A percentile compares a stretch with the other conserved stretches of the same genome.
Conservation (phyloP, 2,797 vertebrate genomes). For the Molothrus ater region DNA sequence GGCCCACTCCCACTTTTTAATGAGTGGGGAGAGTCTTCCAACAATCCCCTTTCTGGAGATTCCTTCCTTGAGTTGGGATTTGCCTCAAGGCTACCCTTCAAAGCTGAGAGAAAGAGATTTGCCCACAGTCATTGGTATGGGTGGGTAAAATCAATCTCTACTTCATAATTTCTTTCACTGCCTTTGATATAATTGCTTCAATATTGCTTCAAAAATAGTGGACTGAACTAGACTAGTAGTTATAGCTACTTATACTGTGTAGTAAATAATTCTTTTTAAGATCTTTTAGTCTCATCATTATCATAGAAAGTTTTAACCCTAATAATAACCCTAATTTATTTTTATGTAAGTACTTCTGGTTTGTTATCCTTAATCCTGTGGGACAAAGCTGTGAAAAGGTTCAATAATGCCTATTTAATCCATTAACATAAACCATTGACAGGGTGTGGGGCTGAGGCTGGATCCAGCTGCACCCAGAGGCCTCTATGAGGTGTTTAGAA, state of each 20-base stretch:
- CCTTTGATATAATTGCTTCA: background rate
- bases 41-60: background rate
- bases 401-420: background rate
- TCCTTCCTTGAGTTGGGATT: background rate
- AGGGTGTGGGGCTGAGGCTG: background rate
- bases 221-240: background rate
- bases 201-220: background rate
- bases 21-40: background rate
- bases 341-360: background rate
- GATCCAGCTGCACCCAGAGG: background rate
- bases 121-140: background rate
- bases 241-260: background rate
- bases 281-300: background rate
- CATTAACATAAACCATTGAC: background rate
- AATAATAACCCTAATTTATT: background rate
- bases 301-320: background rate
- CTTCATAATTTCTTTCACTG: background rate
- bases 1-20: background rate
- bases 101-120: background rate
- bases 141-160: background rate
- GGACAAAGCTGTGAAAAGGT: background rate
- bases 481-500: background rate
- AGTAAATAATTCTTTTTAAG: background rate
- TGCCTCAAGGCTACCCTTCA: fast-evolving
- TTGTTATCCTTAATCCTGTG: background rate